Conservation (phyloP, 1,140 invertebrate genomes). For the Tetramorium simillimum region DNA sequence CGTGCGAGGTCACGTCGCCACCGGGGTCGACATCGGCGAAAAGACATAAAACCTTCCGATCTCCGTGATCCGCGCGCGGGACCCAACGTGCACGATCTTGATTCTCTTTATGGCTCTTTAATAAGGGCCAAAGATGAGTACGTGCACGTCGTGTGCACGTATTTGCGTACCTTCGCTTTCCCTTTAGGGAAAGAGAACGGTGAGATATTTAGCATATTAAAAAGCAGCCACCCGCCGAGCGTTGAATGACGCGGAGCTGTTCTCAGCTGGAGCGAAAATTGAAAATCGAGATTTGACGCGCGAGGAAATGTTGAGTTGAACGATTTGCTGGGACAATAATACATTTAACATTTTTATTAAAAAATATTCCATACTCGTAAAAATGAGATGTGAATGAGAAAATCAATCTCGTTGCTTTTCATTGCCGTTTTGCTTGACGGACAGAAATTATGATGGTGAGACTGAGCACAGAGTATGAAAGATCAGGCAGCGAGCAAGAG, state of each 20-base stretch:
- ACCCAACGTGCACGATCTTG: conserved; percentile 20
- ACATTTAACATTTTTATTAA: neutral
- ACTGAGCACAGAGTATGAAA: neutral
- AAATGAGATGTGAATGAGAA: neutral
- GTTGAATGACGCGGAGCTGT: conserved; percentile 57
- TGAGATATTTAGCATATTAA: conserved; percentile 82
- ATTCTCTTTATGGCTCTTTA: conserved; percentile 25
- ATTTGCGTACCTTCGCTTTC: conserved; percentile 48
- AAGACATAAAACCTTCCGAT: conserved; percentile 29
- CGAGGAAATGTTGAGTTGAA: conserved; percentile 64
- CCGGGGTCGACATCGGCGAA: conserved; percentile 19
- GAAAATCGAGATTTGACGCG: conserved; percentile 8
- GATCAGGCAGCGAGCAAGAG: neutral
- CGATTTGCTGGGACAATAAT: conserved; percentile 27
- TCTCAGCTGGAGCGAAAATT: conserved; percentile 65
- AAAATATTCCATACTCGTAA: neutral
- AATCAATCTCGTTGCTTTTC: neutral
- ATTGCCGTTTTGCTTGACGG: neutral
- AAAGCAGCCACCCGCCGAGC: conserved; percentile 75
- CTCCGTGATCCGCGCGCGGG: neutral
- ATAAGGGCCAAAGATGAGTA: conserved; percentile 42
- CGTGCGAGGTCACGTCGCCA: conserved; percentile 80
- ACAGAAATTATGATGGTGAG: neutral
- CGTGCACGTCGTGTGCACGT: conserved; percentile 24
- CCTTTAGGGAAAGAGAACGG: conserved; percentile 54